Evolutionary conservation across 2,888 invertebrate genomes (phyloP).

Genomic region (Monopis laevigella): DNA sequence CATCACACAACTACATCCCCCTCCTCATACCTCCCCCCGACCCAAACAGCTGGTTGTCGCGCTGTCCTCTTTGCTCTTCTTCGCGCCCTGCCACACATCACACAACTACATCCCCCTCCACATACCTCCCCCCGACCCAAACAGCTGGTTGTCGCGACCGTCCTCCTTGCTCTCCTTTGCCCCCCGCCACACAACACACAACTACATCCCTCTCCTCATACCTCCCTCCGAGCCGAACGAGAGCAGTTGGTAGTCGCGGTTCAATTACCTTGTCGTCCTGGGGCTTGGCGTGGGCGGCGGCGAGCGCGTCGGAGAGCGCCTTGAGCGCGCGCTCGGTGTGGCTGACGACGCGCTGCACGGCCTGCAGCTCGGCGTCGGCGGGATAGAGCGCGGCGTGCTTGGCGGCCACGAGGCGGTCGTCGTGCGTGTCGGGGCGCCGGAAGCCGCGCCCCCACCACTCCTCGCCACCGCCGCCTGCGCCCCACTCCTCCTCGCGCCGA

Average conservation of each 20-base stretch:
- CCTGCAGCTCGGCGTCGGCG: conserved; percentile 85
- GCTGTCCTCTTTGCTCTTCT: no score
- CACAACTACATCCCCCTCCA: no score
- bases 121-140: no score
- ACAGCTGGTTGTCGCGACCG: conserved; percentile 84
- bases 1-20: no score
- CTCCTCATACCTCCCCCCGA: no score
- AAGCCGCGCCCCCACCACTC: conserved; percentile 64
- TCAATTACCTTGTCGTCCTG: conserved; percentile 76
- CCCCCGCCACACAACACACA: conserved; percentile 15
- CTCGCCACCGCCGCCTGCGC: conserved; percentile 88
- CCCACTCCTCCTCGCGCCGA: conserved; percentile 79
- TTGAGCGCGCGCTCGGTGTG: conserved; percentile 95
- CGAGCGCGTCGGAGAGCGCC: conserved; percentile 89
- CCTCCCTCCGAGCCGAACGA: neutral
- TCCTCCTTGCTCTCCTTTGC: conserved; percentile 74
- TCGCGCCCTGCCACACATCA: no score
- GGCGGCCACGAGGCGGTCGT: conserved; percentile 94
- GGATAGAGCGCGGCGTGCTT: conserved; percentile 96
- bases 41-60: no score
- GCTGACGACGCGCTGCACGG: conserved; percentile 91
- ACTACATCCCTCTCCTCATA: neutral
- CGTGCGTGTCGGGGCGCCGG: conserved; percentile 90
- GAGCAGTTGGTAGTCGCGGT: conserved; percentile 78
- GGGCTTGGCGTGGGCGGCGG: conserved; percentile 56